These are phyloP conservation scores for Tor tambroides DNA, from an alignment of 2,113 vertebrate species.

Conservation along the genomic window DNA sequence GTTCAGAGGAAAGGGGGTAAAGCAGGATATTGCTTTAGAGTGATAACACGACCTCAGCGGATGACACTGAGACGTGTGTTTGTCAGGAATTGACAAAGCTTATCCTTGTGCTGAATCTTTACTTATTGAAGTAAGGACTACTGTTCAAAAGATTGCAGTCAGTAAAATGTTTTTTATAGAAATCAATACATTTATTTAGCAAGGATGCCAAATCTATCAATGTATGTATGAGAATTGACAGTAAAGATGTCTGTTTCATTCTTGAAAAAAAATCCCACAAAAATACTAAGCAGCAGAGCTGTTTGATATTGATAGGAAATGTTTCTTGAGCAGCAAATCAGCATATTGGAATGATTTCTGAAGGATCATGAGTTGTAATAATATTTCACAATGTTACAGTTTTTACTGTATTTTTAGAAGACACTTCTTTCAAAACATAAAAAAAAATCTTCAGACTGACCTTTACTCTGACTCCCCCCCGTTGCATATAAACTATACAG, in stretches of 20 bases:
- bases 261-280: not conserved
- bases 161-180: no score
- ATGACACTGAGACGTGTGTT: not conserved
- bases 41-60: constrained; percentile 14
- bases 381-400: not conserved
- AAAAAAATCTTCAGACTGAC: not conserved
- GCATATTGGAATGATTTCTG: not conserved
- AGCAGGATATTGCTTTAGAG: constrained; percentile 52
- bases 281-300: not conserved
- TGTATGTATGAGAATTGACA: no score
- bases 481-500: not conserved
- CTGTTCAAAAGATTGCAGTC: no score
- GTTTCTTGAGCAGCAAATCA: not conserved
- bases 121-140: not conserved
- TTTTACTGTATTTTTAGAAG: not conserved
- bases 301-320: not conserved
- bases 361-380: not conserved
- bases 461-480: not conserved
- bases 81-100: constrained; percentile 11
- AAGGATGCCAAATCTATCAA: no score
- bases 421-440: not conserved
- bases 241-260: not conserved
- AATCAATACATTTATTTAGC: no score
- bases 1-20: not conserved
- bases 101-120: not conserved